Base-by-base conservation (phyloP, 2,797 vertebrate genomes). In the Syngnathus acus region DNA sequence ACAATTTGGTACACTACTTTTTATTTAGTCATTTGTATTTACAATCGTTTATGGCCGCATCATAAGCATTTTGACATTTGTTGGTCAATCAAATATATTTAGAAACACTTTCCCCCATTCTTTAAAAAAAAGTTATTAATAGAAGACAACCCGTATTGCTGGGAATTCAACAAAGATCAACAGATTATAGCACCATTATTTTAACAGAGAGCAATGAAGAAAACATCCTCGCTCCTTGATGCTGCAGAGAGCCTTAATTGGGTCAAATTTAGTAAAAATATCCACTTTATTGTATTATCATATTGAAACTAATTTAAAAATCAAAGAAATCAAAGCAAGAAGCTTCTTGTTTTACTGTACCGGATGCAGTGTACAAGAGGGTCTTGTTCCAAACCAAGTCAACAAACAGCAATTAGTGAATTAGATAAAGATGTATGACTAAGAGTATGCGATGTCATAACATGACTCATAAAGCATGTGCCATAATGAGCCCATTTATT, bases 401-500 rank as follows among this genome's bases (percentile, higher is more conserved):
- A 62, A 62, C 58, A 40, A 60, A 39, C 39, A 21, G 26, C 17
- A 6, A 57, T 32, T 32, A 2, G 55, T 57, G 55, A 57, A 57
- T 57, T 32, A 57, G 55, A 2, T 57, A 57, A 37, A 57, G 55
- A 57, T 23, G 55, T 57, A 37, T 57, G 7, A 57, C 32, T 37
- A 57, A 57, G 26, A 7, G 53, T 57, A 21, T 51, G n/a, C 5
- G n/a, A 2, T 66, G 60, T 72, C 69, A 48, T 42, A 59, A 67
- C 39, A 45, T 50, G 65, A 70, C 37, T 26, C 63, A 53, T 47
- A 64, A 64, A 61, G 53, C 32, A 47, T 68, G 65, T 57, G 45
- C 60, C n/a, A 16, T 59, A 48, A 66, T 58, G 23, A 65, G 61
- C 69, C 47, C 16, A 57, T 74, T 78, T n/a, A 68, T 68, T 61